Evolutionary conservation across 2,797 vertebrate species (phyloP).

Genomic region (Notolepis coatsorum): DNA sequence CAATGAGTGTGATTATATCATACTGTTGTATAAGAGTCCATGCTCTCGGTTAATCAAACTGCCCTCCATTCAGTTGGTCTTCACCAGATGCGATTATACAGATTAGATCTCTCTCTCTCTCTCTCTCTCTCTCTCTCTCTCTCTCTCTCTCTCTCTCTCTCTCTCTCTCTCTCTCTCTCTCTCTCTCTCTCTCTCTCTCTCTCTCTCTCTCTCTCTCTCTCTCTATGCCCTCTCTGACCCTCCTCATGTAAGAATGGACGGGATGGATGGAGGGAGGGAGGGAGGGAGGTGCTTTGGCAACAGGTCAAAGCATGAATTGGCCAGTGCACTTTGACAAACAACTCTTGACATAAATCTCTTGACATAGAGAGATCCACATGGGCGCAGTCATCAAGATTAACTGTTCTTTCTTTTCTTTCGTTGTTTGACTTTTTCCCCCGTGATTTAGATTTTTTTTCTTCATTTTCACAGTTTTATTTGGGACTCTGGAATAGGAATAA

Average conservation of each 20-base stretch:
- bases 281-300: constrained; percentile 45
- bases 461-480: constrained; percentile 2
- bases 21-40: constrained; percentile 45
- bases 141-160: background rate
- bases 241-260: constrained; percentile 35
- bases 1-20: constrained; percentile 25
- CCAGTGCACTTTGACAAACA: constrained; percentile 37
- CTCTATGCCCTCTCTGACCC: constrained; percentile 42
- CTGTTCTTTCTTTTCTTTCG: too few relatives aligned
- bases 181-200: constrained; percentile 4
- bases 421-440: background rate
- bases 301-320: constrained; percentile 48
- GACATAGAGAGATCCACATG: constrained; percentile 19
- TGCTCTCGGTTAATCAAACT: constrained; percentile 47
- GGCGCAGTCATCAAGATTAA: constrained; percentile 3
- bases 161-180: background rate
- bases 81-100: constrained; percentile 61
- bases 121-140: background rate
- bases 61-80: constrained; percentile 27
- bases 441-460: background rate
- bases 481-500: constrained; percentile 5
- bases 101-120: constrained; percentile 47
- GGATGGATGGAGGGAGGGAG: background rate
- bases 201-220: constrained; percentile 8
- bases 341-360: constrained; percentile 38